Evolutionary conservation across 1,140 invertebrate species (phyloP), one percentile per base, ranked within the genome.

Genomic region (Teleopsis dalmanni): DNA sequence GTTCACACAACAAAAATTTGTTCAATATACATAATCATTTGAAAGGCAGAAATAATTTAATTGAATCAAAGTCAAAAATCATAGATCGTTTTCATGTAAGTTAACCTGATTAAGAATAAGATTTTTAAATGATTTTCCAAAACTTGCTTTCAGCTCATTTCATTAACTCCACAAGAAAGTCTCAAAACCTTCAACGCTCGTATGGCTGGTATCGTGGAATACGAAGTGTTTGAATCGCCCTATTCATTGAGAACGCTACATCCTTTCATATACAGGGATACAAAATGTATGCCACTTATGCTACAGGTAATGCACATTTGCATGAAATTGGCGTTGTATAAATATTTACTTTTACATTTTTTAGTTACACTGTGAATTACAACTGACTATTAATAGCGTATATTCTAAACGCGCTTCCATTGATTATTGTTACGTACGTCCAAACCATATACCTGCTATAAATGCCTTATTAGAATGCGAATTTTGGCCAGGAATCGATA

Each of bases 401-500:
- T 63, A 57, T 55, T 72, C 60, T 41, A 74, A 40, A 7, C 48
- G 62, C 13, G 69, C 75, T 11, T 72, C 84, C 2, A 78, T 89
- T n/a, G 85, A 93, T 72, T 94, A 85, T 73, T 87, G 84, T 50
- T 94, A 93, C 66, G 81, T 94, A 2, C 77, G 84, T 25, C 87
- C 90, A 7, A 83, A 91, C 60, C 89, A 93, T 64, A 87, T 95
- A 51, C 83, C 88, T 3, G 85, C 87, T 0, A 81, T 94, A 25
- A 94, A 94, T 72, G 81, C 79, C 41, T 65, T 94, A 9, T 88
- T 87, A 43, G 78, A 81, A 50, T 80, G 85, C 57, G 87, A 83
- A 65, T 95, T 94, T 70, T 95, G 91, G 90, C 85, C 88, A 9
- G 89, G 89, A 26, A 89, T 95, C 51, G 90, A 95, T 72, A 74